Percentiles rank a stretch among this genome's conserved stretches.
These are phyloP conservation scores for Anser brachyrhynchus DNA, from an alignment of 2,113 vertebrate species.

Conservation along the genomic window DNA sequence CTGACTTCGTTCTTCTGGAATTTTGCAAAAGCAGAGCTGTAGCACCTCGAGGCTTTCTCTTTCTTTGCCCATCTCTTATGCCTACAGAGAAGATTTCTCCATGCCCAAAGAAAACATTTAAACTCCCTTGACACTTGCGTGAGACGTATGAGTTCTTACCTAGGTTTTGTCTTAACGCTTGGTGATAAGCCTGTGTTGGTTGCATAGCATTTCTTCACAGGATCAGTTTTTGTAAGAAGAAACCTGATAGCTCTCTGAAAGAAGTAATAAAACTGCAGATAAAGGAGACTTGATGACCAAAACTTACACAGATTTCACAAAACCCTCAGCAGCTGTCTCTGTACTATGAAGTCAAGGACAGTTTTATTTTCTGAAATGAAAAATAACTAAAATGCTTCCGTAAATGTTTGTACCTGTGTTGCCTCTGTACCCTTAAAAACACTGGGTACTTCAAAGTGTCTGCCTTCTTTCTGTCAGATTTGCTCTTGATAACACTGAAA, in stretches of 20 bases:
- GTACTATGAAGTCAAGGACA: not conserved
- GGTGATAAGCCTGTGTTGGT: not conserved
- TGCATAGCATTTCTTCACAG: not conserved
- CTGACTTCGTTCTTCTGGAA: fast-evolving
- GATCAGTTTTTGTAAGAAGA: not conserved
- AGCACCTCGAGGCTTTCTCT: too few species aligned
- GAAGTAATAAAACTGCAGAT: not conserved
- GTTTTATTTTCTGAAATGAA: not conserved
- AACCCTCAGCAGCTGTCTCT: not conserved
- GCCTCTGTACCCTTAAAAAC: not conserved
- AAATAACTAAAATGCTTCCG: not conserved
- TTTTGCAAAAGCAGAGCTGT: not conserved
- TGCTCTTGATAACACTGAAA: not conserved
- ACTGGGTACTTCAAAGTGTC: not conserved
- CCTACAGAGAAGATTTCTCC: not conserved
- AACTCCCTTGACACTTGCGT: not conserved
- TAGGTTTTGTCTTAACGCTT: not conserved
- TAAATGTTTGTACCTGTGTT: not conserved
- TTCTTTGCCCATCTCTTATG: not conserved
- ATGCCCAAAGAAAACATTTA: not conserved
- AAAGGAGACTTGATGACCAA: not conserved
- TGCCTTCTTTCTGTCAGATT: not conserved
- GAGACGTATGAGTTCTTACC: not conserved
- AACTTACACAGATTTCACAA: not conserved
- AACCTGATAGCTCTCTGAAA: not conserved